A percentile compares a stretch with the other conserved stretches of the same genome.
Evolutionary conservation across 2,888 invertebrate species (phyloP).

Genomic region (Cryptocephalus primarius): DNA sequence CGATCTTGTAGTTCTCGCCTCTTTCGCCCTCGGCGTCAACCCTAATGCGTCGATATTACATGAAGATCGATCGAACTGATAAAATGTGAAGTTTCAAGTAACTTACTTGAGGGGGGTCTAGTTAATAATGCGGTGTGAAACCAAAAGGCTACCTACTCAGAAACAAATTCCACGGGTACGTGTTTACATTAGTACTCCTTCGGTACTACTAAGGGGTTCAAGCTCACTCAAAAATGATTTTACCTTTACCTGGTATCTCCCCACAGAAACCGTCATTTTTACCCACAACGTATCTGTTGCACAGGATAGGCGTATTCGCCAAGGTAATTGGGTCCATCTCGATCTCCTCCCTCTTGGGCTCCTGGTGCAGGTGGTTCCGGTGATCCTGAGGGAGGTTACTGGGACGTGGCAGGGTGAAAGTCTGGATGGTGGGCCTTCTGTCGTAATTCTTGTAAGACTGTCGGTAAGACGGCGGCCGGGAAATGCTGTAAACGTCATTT

Average conservation of each 20-base stretch:
- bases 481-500: no score
- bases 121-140: no score
- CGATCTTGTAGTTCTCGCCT: conserved; percentile 6
- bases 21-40: conserved; percentile 13
- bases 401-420: conserved; percentile 5
- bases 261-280: conserved; percentile 32
- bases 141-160: no score
- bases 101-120: no score
- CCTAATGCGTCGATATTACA: conserved; percentile 4
- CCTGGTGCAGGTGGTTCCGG: conserved; percentile 25
- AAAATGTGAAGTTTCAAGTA: no score
- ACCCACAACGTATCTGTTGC: conserved; percentile 60
- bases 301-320: conserved; percentile 51
- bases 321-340: conserved; percentile 31
- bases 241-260: conserved; percentile 25
- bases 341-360: conserved; percentile 22
- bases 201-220: not conserved
- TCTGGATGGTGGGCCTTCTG: no score
- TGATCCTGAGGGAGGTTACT: conserved; percentile 2
- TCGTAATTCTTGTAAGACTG: no score
- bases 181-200: not conserved
- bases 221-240: not conserved
- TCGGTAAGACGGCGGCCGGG: no score
- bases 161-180: no score
- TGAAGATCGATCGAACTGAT: not conserved